Evolutionary conservation across 2,113 vertebrate species (phyloP), one percentile per base, ranked within the genome.

Genomic region (Psittacula cyanocephala): DNA sequence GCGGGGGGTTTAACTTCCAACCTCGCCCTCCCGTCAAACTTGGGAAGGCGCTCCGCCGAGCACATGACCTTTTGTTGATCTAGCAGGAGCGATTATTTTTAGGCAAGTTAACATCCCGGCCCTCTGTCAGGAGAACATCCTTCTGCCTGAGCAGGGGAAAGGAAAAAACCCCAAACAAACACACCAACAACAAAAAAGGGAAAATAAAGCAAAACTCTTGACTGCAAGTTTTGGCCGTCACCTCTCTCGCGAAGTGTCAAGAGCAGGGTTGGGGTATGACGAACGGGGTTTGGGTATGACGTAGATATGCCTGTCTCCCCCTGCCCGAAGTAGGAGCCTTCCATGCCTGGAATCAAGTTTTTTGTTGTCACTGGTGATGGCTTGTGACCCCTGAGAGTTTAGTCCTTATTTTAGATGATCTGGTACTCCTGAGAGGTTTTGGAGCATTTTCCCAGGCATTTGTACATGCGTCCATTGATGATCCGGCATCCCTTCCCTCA

Each of bases 61-160:
- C 98, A 96, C 97, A 98, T 97, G 97, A 98, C 94, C 97, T 97
- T 98, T 97, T 97, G 97, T 98, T 97, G 97, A 97, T 98, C 91
- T 84, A 88, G 96, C 76, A 75, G 75, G 87, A 86, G 55, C 60
- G 74, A 78, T 82, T 94, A 75, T 95, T 96, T 94, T 95, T 87
- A 94, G 95, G 95, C 96, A 77, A 97, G 87, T 96, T 96, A 95
- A 78, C 91, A 94, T 95, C 93, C 53, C 80, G 81, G 69, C 79
- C 57, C 52, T 88, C 71, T 67, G 63, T 93, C 87, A 70, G 76
- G 81, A 92, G 91, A 92, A 91, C 89, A 92, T 87, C 96, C 62
- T 93, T 64, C 50, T 92, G 86, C 78, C 86, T 29, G 93, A 60
- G 91, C 19, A 35, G 39, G 6, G 10, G 6, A n/a, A 17, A 4